Conservation (phyloP, 2,888 invertebrate species). For the Trachelus tabidus region DNA sequence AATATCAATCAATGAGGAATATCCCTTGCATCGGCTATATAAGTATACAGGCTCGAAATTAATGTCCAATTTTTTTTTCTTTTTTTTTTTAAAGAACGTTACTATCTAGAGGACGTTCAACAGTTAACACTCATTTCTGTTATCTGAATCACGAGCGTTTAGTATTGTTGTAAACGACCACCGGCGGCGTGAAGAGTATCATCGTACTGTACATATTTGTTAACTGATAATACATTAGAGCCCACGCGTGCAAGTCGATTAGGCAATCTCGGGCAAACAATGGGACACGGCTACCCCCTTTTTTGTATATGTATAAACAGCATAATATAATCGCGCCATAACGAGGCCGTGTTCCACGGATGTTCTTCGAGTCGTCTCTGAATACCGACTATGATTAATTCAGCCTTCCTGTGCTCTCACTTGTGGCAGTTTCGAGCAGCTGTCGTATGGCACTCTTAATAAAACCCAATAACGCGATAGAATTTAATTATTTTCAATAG, state of each 20-base stretch:
- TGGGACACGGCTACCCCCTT: constrained; percentile 32
- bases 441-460: too few species aligned
- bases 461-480: too few species aligned
- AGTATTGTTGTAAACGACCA: background rate
- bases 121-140: too few species aligned
- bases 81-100: too few species aligned
- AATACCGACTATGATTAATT: constrained; percentile 25
- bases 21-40: too few species aligned
- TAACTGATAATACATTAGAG: constrained; percentile 35
- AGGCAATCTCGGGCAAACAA: constrained; percentile 43
- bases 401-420: constrained; percentile 15
- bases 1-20: too few species aligned
- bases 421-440: too few species aligned
- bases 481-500: too few species aligned
- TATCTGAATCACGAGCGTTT: too few species aligned
- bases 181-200: background rate
- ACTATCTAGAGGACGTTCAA: too few species aligned
- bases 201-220: constrained; percentile 15
- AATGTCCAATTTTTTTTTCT: too few species aligned
- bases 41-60: too few species aligned
- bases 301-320: constrained; percentile 20
- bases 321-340: constrained; percentile 33
- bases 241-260: constrained; percentile 35
- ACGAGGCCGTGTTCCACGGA: constrained; percentile 35
- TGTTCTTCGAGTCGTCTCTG: constrained; percentile 16